Evolutionary conservation across 2,113 vertebrate species (phyloP).

Genomic region (Chionodraco myersi): DNA sequence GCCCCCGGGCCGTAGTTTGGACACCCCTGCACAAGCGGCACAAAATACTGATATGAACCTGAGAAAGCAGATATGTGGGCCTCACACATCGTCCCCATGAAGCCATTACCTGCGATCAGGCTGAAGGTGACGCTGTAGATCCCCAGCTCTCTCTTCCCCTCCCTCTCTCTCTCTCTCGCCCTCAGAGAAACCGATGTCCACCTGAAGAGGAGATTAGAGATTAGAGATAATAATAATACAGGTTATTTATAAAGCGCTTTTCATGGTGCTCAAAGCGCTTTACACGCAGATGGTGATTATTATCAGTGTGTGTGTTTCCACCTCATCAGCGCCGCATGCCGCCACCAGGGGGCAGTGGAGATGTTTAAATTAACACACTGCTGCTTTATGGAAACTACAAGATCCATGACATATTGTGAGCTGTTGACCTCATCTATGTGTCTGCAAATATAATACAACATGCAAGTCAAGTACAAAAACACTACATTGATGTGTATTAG

Average conservation of each 20-base stretch:
- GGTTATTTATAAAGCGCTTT: too few species aligned
- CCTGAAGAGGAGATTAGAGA: constrained; percentile 51
- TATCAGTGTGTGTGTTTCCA: neutral
- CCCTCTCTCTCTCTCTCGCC: constrained; percentile 84
- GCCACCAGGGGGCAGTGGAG: neutral
- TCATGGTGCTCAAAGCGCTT: too few species aligned
- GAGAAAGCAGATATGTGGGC: too few species aligned
- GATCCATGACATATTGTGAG: neutral
- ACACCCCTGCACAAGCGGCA: too few species aligned
- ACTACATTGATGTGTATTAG: neutral
- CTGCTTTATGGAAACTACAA: neutral
- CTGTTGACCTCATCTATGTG: neutral
- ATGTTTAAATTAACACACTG: neutral
- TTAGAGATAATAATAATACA: too few species aligned
- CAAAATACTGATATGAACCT: too few species aligned
- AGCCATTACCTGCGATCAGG: constrained; percentile 82
- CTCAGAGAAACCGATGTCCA: constrained; percentile 92
- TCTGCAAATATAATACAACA: neutral
- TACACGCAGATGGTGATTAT: neutral
- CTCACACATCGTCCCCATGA: too few species aligned
- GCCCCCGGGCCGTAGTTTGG: too few species aligned
- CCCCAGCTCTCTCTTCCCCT: constrained; percentile 85
- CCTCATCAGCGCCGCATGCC: neutral
- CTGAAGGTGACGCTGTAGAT: constrained; percentile 94
- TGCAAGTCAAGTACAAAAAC: neutral